Evolutionary conservation across 1,140 invertebrate species (phyloP), one percentile per base, ranked within the genome.

Genomic region (Orchestia grillus): DNA sequence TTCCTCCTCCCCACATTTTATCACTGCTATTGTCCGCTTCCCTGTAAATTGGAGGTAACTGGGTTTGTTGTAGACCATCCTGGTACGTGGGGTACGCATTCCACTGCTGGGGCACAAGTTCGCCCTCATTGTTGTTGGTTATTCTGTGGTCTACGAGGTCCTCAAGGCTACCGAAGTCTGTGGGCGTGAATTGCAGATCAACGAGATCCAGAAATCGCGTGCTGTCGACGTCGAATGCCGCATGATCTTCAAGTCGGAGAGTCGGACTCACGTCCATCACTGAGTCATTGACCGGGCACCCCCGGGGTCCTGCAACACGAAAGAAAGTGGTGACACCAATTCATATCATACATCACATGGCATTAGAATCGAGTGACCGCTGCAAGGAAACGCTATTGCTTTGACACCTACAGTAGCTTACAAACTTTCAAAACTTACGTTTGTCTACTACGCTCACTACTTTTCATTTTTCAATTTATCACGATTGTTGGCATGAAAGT

Each of bases 1-100:
- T 77, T 62, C 96, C 96, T 42, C 96, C 96, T 6, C 96, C 96
- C 96, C 96, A 97, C 96, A 97, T 97, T n/a, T 97, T 97, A 91
- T 97, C 96, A 87, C 96, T 97, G n/a, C 96, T 96, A 28, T 97
- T 96, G 90, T 96, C 96, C 28, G 96, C 96, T 91, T 96, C 96
- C 42, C 96, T 96, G 44, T 95, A 95, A 15, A 96, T 57, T 0
- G 96, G 90, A n/a, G 96, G 95, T 40, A 96, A 91, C 6, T 96
- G 92, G 0, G 96, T 95, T 44, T 96, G 96, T n/a, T 96, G 95
- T 0, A 96, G 77, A 0, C 96, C 95, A 44, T 97, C 96, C n/a
- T 90, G 96, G 95, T 97, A 97, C 0, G 44, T n/a, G 0, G 96
- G 62, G 53, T 96, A 96, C 43, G 36, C 6, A 62, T 96, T 90